phyloP scores from a whole-genome alignment of 2,797 vertebrate genomes.

The Rhinella marina region DNA sequence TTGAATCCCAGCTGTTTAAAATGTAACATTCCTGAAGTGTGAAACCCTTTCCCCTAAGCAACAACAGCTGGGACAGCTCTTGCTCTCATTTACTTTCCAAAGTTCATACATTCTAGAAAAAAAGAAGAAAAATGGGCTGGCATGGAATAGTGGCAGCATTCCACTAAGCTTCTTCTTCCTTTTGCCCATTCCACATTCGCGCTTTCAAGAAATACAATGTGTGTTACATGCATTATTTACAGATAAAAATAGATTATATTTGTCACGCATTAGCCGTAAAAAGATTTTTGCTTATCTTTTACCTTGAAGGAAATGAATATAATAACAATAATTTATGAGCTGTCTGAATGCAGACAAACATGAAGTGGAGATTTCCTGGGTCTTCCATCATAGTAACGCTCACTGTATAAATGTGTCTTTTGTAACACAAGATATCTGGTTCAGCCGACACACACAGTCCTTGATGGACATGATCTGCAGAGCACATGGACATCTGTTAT shows the following conservation, averaged over 20 bases:
- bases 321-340: conserved; percentile 59
- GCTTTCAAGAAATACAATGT: conserved; percentile 5
- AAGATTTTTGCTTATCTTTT: conserved; percentile 45
- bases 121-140: conserved; percentile 32
- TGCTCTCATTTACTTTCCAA: conserved; percentile 53
- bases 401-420: conserved; percentile 42
- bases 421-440: conserved; percentile 48
- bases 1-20: conserved; percentile 60
- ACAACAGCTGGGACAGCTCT: conserved; percentile 60
- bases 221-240: conserved; percentile 36
- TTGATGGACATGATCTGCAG: conserved; percentile 10
- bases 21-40: conserved; percentile 61
- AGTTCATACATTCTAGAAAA: conserved; percentile 53
- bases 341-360: conserved; percentile 55
- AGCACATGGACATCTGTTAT: background rate
- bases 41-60: conserved; percentile 55
- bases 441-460: conserved; percentile 5
- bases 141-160: conserved; percentile 48
- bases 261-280: conserved; percentile 53
- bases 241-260: conserved; percentile 59
- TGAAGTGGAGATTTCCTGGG: conserved; percentile 41
- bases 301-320: conserved; percentile 42
- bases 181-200: conserved; percentile 6
- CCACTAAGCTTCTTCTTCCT: conserved; percentile 34
- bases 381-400: conserved; percentile 37